Base-by-base conservation (phyloP, 2,888 invertebrate species). In the Dolichomitus sp. region DNA sequence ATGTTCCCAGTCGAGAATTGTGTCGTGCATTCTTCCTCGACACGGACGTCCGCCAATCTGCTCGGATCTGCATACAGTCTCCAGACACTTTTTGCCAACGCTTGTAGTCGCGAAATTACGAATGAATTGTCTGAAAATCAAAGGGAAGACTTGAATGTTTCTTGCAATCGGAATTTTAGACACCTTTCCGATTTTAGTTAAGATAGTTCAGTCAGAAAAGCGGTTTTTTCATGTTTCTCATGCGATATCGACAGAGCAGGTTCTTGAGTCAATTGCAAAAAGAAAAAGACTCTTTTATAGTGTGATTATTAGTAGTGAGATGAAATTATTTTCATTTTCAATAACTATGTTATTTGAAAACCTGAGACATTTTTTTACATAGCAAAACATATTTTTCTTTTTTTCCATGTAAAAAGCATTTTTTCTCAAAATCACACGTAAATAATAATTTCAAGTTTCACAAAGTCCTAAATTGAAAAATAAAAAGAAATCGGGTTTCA, bases 1-100 rank as follows among this genome's bases (percentile, higher is more conserved):
- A 91, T 98, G 97, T 90, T 99, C 99, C 99, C 99, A 99, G 94
- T 99, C 99, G 52, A 99, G 95, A 80, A 99, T 97, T 14, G 97
- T 98, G 93, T 99, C 99, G 86, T 96, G 95, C 73, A 99, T 94
- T 86, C 96, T 95, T 0, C 99, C 99, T 63, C 99, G 96, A 91
- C 98, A 98, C n/a, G 95, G 94, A n/a, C 98, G 95, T 33, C 95
- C 95, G 57, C 95, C 94, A 72, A 94, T 93, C 88, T 94, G 95
- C 27, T 96, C 94, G 9, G 96, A 95, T 50, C 96, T 96, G 87
- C 97, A 97, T 45, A 95, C 94, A 19, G 95, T 95, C 0, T 96
- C 96, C 1, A 97, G 95, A 91, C 96, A 96, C 33, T 96, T 96
- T 70, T 96, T 95, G 0, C 96, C 96, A 0, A 99, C 98, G 33